Conservation (phyloP, 2,797 vertebrate genomes). For the Mastacembelus armatus region DNA sequence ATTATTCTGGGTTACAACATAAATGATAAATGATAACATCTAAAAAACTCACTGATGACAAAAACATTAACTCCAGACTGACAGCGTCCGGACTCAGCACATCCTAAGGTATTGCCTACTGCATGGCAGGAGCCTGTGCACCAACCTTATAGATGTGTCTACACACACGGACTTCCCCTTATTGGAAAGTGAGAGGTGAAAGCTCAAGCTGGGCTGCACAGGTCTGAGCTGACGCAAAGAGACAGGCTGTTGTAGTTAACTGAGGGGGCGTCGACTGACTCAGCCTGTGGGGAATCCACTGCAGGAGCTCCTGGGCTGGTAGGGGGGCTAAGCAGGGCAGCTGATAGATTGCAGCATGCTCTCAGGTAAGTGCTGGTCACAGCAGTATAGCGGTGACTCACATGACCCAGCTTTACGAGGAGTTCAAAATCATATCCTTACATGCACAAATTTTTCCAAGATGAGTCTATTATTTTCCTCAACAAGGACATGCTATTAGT, state of each 20-base stretch:
- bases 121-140: conserved; percentile 35
- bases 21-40: conserved; percentile 13
- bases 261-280: conserved; percentile 30
- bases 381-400: conserved; percentile 37
- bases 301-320: conserved; percentile 41
- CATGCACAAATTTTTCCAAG: conserved; percentile 5
- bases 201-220: conserved; percentile 57
- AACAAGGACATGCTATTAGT: no score
- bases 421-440: neutral
- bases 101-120: conserved; percentile 32
- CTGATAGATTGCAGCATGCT: conserved; percentile 56
- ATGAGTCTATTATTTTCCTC: neutral
- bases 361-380: conserved; percentile 27
- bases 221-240: conserved; percentile 54
- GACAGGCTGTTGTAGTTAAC: conserved; percentile 52
- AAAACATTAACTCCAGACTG: conserved; percentile 17
- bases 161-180: conserved; percentile 22
- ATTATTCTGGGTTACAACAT: neutral
- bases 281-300: conserved; percentile 41
- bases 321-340: conserved; percentile 35
- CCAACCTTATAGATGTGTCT: conserved; percentile 17
- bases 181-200: conserved; percentile 44
- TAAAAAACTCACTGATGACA: neutral
- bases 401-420: conserved; percentile 9
- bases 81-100: conserved; percentile 30